Evolutionary conservation across 1,140 invertebrate genomes (phyloP).

Genomic region (Cherax quadricarinatus): DNA sequence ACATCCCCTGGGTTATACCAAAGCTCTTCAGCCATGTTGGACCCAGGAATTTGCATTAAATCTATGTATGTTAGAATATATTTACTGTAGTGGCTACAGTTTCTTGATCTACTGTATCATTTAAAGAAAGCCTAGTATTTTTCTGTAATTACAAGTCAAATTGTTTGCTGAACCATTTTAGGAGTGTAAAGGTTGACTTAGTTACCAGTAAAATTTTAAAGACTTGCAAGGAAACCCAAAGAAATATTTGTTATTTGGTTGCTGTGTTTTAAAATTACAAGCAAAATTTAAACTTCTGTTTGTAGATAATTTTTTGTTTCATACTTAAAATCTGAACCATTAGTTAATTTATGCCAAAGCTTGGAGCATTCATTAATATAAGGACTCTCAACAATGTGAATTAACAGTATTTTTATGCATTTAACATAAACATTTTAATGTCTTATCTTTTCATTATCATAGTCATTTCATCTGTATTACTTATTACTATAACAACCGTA

Average conservation of each 20-base stretch:
- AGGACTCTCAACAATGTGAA: slow-evolving; percentile 3
- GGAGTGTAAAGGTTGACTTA: background rate
- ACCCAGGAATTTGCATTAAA: background rate
- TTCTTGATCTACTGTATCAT: background rate
- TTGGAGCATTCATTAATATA: slow-evolving; percentile 38
- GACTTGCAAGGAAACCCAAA: background rate
- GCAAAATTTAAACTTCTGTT: background rate
- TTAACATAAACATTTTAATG: background rate
- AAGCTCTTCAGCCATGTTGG: background rate
- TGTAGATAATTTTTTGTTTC: background rate
- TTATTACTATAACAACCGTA: slow-evolving; percentile 4
- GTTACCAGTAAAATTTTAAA: background rate
- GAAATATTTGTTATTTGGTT: background rate
- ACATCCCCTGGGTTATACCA: background rate
- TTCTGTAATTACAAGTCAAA: background rate
- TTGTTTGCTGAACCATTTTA: background rate
- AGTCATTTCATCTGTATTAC: slow-evolving; percentile 17
- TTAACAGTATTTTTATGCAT: slow-evolving; percentile 36
- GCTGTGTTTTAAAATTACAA: background rate
- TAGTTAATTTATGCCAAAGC: slow-evolving; percentile 24
- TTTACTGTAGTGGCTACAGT: background rate
- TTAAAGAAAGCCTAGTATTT: background rate
- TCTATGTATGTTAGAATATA: background rate
- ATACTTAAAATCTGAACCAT: background rate
- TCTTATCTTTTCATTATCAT: background rate